Evolutionary conservation across 2,888 invertebrate genomes (phyloP), one percentile per base, ranked within the genome.

Genomic region (Halictus quadricinctus): DNA sequence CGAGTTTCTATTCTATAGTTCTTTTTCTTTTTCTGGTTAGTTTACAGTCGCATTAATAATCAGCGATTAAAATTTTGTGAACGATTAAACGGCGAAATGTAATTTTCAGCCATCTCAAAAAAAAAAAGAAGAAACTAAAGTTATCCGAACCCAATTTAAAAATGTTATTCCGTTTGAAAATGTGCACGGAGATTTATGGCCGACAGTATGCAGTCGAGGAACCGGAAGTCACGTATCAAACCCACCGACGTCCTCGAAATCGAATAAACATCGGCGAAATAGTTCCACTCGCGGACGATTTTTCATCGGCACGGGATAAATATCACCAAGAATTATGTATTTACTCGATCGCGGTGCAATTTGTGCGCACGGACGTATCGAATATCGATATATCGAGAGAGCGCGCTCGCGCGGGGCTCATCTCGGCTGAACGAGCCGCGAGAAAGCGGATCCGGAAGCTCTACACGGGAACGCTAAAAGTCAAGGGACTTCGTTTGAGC

Each of bases 291-390:
- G 54, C 29, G 46, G 60, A 36, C 76, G 72, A 82, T 77, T 83
- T 80, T 83, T 82, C 78, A 54, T 46, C 72, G 50, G 10, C 8
- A 36, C 58, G 79, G 78, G 70, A 81, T 81, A 86, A 82, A 86
- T 78, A 87, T 84, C 76, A 58, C 18, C 29, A 76, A 54, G 79
- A 85, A 82, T 89, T 89, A 88, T 84, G 85, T 88, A 88, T 89
- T 88, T 88, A 85, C 85, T 72, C 64, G 80, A 41, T 58, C 80
- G 84, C 46, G 76, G 69, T 8, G 76, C 88, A 87, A 88, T 88
- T 88, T 88, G 82, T 78, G 72, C 77, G 73, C 77, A 48, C 29
- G 66, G 36, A 75, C 76, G 84, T 87, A 89, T 87, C 83, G 86
- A 83, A 89, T 87, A 85, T 88, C 88, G 89, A 89, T 89, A 85